Evolutionary conservation across 1,140 invertebrate genomes (phyloP).

Genomic region (Zaprionus vittiger): DNA sequence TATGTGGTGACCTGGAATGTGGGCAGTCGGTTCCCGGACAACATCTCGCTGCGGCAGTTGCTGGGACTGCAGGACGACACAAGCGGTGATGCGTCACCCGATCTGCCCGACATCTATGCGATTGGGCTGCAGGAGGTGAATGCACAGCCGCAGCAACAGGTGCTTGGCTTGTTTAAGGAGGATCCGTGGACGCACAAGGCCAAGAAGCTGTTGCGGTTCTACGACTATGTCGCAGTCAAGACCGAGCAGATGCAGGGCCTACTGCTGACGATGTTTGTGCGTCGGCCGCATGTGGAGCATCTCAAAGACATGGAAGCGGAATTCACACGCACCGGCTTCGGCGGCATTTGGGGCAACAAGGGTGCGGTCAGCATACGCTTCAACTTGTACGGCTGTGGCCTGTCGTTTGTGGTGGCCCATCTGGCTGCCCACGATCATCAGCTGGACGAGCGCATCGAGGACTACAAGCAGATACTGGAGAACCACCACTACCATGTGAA

Average conservation of each 20-base stretch:
- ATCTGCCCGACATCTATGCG: constrained; percentile 92
- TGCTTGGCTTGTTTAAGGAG: constrained; percentile 92
- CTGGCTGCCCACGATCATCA: constrained; percentile 94
- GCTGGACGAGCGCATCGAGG: constrained; percentile 91
- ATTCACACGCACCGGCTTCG: constrained; percentile 94
- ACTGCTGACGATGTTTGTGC: constrained; percentile 90
- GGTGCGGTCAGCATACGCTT: constrained; percentile 95
- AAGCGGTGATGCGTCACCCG: constrained; percentile 83
- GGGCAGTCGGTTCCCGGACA: constrained; percentile 88
- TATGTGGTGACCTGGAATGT: constrained; percentile 95
- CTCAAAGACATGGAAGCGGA: constrained; percentile 93
- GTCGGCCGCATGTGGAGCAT: constrained; percentile 91
- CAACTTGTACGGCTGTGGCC: constrained; percentile 92
- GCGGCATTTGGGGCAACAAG: constrained; percentile 97
- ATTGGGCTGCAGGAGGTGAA: constrained; percentile 96
- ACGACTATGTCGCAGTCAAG: constrained; percentile 91
- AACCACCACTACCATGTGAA: constrained; percentile 89
- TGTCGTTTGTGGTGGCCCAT: constrained; percentile 95
- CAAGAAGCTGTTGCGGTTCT: constrained; percentile 88
- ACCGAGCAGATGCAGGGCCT: constrained; percentile 92
- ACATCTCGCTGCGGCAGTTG: constrained; percentile 88
- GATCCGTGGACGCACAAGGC: constrained; percentile 93
- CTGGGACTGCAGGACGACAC: constrained; percentile 87
- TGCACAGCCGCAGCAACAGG: constrained; percentile 92
- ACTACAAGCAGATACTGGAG: constrained; percentile 93